Evolutionary conservation across 2,888 invertebrate species (phyloP).

Genomic region (Dione vanillae): DNA sequence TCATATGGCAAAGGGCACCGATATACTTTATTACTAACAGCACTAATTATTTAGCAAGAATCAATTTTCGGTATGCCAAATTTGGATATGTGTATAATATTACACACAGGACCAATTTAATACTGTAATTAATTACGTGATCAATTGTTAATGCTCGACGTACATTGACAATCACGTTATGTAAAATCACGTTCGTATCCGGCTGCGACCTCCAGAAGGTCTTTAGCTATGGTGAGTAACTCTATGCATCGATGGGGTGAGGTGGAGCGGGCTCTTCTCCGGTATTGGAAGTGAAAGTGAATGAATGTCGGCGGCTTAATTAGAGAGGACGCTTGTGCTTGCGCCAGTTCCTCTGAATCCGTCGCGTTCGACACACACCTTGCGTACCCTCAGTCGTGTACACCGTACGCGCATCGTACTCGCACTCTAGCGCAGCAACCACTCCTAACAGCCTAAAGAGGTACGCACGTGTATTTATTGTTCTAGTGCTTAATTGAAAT

Average conservation of each 20-base stretch:
- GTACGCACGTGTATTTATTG: slow-evolving; percentile 66
- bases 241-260: slow-evolving; percentile 64
- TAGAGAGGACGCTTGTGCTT: slow-evolving; percentile 79
- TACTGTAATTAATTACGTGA: slow-evolving; percentile 28
- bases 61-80: background rate
- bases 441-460: slow-evolving; percentile 60
- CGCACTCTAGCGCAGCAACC: slow-evolving; percentile 47
- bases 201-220: slow-evolving; percentile 82
- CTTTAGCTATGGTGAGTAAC: slow-evolving; percentile 59
- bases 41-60: background rate
- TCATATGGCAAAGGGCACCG: too few species aligned
- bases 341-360: slow-evolving; percentile 78
- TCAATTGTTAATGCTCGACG: slow-evolving; percentile 29
- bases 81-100: background rate
- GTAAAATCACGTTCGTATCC: slow-evolving; percentile 63
- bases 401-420: slow-evolving; percentile 48
- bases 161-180: slow-evolving; percentile 49
- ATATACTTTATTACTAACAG: background rate
- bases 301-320: slow-evolving; percentile 83
- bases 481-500: slow-evolving; percentile 27
- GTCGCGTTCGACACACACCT: slow-evolving; percentile 70
- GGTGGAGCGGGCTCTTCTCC: slow-evolving; percentile 73
- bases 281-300: slow-evolving; percentile 83
- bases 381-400: slow-evolving; percentile 47
- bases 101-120: background rate